Base-by-base conservation (phyloP, 2,888 invertebrate species). In the Teleogryllus oceanicus region DNA sequence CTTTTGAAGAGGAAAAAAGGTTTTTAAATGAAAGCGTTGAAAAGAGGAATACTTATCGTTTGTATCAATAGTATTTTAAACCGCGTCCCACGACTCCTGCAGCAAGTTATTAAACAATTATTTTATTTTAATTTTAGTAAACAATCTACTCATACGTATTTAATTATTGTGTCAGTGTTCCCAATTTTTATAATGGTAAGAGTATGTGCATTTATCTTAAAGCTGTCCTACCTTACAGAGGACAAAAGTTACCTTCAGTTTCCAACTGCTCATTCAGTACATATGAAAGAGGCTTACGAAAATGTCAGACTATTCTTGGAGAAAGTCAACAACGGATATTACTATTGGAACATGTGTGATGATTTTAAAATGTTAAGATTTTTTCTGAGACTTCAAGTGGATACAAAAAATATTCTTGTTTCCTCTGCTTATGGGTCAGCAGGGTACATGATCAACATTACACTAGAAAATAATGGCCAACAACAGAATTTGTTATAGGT, bases 231-330 rank as follows among this genome's bases (percentile, higher is more conserved):
- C 1, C 10, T 5, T 24, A 11, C 21, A 75, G 20, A 0, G 75
- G 21, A 24, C 16, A 75, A n/a, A 75, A 8, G 24, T 75, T 75
- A 1, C 24, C 75, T 16, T 75, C 75, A 16, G 20, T 37, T 24
- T n/a, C 24, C 75, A 75, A 3, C 21, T 1, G 24, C 11, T 75
- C 75, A 75, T 75, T 75, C 75, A n/a, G 75, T 20, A 5, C 37
- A 37, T 37, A 37, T 20, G 75, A 75, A 75, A 75, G 75, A 75
- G 75, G 21, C 75, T 75, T 75, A 75, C 24, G 21, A 75, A 75
- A 75, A 13, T 75, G 20, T 75, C 24, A 75, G 21, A 11, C 0
- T 75, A 13, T 24, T 75, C 75, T n/a, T 11, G 21, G 24, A 75
- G 12, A 75, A 75, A 75, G 13, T 75, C 3, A 75, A 75, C 16